phyloP scores from a whole-genome alignment of 2,888 invertebrate species.

The Serrognathus titanus region DNA sequence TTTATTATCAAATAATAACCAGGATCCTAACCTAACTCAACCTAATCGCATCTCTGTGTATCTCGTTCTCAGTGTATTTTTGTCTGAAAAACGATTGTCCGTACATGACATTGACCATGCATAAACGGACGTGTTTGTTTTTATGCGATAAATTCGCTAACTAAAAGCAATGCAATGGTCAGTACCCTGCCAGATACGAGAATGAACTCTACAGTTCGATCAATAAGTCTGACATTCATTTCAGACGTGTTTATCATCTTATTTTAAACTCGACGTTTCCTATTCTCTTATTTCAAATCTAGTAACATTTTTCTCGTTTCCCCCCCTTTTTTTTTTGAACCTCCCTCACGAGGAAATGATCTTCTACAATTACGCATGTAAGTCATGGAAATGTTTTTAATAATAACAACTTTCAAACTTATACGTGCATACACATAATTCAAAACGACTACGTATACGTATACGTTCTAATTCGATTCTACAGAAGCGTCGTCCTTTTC shows the following conservation, averaged over 20 bases:
- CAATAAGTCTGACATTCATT: conserved; percentile 28
- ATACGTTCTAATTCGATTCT: no score
- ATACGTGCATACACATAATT: no score
- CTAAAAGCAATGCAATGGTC: conserved; percentile 29
- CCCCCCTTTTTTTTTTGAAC: no score
- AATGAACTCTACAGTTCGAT: conserved; percentile 29
- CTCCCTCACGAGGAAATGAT: no score
- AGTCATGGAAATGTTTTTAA: no score
- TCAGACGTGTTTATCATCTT: neutral
- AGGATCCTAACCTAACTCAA: conserved; percentile 21
- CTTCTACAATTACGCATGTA: no score
- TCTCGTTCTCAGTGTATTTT: neutral
- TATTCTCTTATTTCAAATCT: neutral
- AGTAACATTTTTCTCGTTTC: no score
- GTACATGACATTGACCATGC: conserved; percentile 5
- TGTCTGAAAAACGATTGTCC: neutral
- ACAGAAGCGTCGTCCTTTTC: no score
- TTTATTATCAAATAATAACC: conserved; percentile 20
- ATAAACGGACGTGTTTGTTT: neutral
- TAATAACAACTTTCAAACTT: no score
- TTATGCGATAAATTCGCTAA: neutral
- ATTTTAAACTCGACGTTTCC: neutral
- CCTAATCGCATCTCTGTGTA: conserved; percentile 8
- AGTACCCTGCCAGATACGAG: conserved; percentile 30
- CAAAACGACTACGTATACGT: no score